phyloP scores from a whole-genome alignment of 2,888 invertebrate genomes.

The Bugula neritina region DNA sequence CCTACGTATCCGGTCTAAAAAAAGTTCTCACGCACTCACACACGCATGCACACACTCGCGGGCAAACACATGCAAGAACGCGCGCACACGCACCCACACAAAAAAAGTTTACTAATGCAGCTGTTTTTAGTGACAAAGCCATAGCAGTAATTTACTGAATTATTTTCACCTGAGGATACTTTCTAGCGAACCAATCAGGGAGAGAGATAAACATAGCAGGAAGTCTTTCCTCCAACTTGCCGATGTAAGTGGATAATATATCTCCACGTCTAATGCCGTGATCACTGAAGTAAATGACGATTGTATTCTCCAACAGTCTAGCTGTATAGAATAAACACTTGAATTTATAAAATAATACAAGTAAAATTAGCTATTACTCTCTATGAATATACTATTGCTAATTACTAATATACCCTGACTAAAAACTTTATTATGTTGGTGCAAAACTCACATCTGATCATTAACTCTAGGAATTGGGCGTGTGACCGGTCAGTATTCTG shows the following conservation, averaged over 20 bases:
- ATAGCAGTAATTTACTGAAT: too few relatives aligned
- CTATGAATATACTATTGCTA: too few relatives aligned
- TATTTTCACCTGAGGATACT: conserved; percentile 57
- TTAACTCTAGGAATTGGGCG: neutral
- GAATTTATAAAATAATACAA: too few relatives aligned
- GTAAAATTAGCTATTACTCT: too few relatives aligned
- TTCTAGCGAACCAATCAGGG: conserved; percentile 66
- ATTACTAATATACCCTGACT: too few relatives aligned
- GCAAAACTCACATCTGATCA: too few relatives aligned
- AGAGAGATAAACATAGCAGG: conserved; percentile 71
- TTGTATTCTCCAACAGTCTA: conserved; percentile 40
- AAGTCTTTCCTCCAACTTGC: conserved; percentile 73
- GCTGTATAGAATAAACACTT: too few relatives aligned
- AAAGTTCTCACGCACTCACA: neutral
- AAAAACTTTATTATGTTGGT: too few relatives aligned
- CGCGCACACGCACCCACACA: conserved; percentile 14
- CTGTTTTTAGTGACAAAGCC: too few relatives aligned
- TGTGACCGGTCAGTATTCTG: conserved; percentile 47
- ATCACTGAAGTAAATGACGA: conserved; percentile 64
- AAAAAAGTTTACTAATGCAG: neutral
- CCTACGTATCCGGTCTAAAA: neutral
- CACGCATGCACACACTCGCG: conserved; percentile 8
- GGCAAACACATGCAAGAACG: conserved; percentile 5
- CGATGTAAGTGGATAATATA: conserved; percentile 74
- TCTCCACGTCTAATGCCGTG: conserved; percentile 83